Conservation (phyloP, 1,140 invertebrate genomes). For the Drosophila littoralis region DNA sequence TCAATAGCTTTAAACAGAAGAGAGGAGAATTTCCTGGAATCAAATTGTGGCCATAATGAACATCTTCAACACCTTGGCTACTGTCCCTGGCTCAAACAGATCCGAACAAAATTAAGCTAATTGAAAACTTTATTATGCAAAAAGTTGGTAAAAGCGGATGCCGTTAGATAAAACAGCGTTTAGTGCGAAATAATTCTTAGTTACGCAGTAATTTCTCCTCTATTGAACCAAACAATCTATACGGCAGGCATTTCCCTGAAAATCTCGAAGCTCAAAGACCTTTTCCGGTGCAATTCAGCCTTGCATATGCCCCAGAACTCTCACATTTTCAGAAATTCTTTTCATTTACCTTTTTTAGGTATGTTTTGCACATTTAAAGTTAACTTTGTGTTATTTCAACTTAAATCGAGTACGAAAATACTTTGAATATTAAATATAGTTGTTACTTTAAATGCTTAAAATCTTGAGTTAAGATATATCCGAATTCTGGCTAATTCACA, state of each 20-base stretch:
- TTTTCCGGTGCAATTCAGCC: neutral
- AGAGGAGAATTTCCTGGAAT: constrained; percentile 25
- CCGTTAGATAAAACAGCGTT: neutral
- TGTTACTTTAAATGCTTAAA: no score
- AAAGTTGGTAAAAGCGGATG: neutral
- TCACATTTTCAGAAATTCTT: neutral
- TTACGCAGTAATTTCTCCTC: neutral
- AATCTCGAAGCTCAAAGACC: neutral
- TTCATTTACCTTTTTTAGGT: neutral
- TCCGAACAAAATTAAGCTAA: constrained; percentile 18
- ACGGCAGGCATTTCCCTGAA: no score
- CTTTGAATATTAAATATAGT: no score
- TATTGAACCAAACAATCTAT: no score
- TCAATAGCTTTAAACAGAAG: neutral
- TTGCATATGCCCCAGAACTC: neutral
- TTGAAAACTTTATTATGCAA: neutral
- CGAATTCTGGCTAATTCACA: no score
- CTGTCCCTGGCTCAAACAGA: no score
- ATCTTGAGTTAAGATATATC: no score
- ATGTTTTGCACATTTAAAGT: neutral
- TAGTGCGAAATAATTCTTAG: neutral
- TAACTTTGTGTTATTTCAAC: no score
- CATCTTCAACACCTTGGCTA: neutral
- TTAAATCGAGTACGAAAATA: no score
- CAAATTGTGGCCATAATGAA: neutral